A percentile compares a stretch with the other conserved stretches of the same genome.
phyloP scores from a whole-genome alignment of 2,113 vertebrate species.

The Sphyrna mokarran region DNA sequence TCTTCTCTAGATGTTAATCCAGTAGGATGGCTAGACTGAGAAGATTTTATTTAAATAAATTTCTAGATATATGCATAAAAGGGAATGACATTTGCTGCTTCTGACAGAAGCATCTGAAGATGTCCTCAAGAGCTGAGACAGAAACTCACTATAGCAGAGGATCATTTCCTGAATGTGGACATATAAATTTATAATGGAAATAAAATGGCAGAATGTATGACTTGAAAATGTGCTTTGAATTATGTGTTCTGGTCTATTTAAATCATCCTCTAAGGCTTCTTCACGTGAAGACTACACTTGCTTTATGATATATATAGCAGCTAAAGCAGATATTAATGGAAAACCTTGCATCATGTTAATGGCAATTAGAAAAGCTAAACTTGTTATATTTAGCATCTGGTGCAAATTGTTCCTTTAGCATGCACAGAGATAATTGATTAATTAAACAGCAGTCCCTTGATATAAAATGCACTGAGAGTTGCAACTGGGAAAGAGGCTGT shows the following conservation, averaged over 20 bases:
- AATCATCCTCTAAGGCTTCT: background rate
- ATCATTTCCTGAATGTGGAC: background rate
- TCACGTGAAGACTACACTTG: background rate
- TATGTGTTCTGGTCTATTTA: background rate
- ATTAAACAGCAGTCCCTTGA: slow-evolving; percentile 36
- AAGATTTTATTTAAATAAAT: background rate
- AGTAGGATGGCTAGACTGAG: background rate
- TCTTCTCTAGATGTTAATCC: background rate
- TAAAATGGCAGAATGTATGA: background rate
- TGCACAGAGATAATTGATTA: slow-evolving; percentile 36
- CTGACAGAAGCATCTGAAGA: background rate
- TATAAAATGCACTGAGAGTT: slow-evolving; percentile 29
- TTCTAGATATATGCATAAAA: background rate
- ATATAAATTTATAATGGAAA: background rate
- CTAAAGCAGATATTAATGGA: background rate
- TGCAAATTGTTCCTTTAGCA: slow-evolving; percentile 36
- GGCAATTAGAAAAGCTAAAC: slow-evolving; percentile 28
- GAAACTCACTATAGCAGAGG: background rate
- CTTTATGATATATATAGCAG: background rate
- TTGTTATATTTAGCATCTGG: slow-evolving; percentile 33
- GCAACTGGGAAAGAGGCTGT: slow-evolving; percentile 32
- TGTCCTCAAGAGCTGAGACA: background rate
- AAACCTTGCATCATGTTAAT: slow-evolving; percentile 8
- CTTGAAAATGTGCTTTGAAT: background rate
- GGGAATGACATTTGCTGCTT: background rate